Evolutionary conservation across 2,888 invertebrate genomes (phyloP).

Genomic region (Hipparchia semele): DNA sequence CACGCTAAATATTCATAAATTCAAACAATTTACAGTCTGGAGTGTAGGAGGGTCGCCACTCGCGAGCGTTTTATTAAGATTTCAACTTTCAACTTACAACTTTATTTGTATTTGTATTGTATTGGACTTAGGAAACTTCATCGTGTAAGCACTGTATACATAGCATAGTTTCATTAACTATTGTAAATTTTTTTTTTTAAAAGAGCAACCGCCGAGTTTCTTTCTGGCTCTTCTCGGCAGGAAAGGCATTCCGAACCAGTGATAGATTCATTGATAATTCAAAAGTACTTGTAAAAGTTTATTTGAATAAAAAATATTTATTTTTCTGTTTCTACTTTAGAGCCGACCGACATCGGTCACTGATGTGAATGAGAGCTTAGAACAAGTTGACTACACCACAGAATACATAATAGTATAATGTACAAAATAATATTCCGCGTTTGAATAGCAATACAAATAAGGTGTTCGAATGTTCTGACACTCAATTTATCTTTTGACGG

Average conservation of each 20-base stretch:
- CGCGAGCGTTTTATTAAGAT: slow-evolving; percentile 63
- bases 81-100: slow-evolving; percentile 45
- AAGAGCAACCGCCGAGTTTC: no score
- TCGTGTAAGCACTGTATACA: no score
- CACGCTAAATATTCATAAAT: slow-evolving; percentile 57
- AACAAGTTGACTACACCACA: slow-evolving; percentile 42
- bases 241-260: no score
- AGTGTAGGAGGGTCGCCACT: slow-evolving; percentile 54
- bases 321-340: slow-evolving; percentile 53
- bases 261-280: no score
- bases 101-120: no score
- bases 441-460: slow-evolving; percentile 37
- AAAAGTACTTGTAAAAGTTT: no score
- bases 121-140: no score
- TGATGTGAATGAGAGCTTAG: slow-evolving; percentile 48
- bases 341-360: slow-evolving; percentile 49
- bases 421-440: slow-evolving; percentile 35
- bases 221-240: no score
- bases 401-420: neutral
- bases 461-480: slow-evolving; percentile 36
- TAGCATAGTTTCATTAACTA: no score
- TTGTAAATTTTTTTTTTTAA: no score
- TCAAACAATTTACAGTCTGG: slow-evolving; percentile 47
- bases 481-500: slow-evolving; percentile 46
- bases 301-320: no score